Base-by-base conservation (phyloP, 2,888 invertebrate species). In the Plagodis dolabraria region DNA sequence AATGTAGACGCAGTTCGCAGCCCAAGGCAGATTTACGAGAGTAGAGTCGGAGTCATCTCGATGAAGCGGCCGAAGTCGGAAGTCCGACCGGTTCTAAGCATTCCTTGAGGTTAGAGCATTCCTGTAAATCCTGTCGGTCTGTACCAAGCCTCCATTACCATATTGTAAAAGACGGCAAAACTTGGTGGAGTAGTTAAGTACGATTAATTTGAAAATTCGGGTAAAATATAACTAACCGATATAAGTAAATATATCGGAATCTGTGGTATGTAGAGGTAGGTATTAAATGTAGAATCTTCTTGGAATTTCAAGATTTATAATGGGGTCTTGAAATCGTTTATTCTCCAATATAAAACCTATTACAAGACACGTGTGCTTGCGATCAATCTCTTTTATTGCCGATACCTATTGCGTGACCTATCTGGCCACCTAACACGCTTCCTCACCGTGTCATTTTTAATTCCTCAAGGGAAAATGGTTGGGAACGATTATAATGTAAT, bases 71-170 rank as follows among this genome's bases (percentile, higher is more conserved):
- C 57, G 42, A 34, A 60, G 62, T 83, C 89, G 89, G 89, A 90
- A 87, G 82, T 81, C 64, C 69, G 77, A 84, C 83, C 83, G 87
- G 86, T 85, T 85, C 74, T 69, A 64, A 75, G 74, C 86, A 88
- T 89, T 22, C 22, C 22, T 22, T 22, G 22, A 22, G 22, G 22
- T 22, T 22, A 22, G 22, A 75, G 74, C 86, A 88, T 89, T 89
- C 86, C 84, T 86, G 79, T 83, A 80, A 83, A 80, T 81, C 80
- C 76, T 76, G 74, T 68, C 68, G 71, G 58, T 65, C 70, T 71
- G 67, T 68, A 72, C 69, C 72, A 71, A 35, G 43, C 36, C 47
- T 47, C 60, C 61, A 70, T 69, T 69, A 72, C 70, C 64, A 70
- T 72, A 73, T 70, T 75, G 60, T 70, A 71, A 61, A 57, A 53